Base-by-base conservation (phyloP, 2,113 vertebrate genomes). In the Paradoxurus hermaphroditus region DNA sequence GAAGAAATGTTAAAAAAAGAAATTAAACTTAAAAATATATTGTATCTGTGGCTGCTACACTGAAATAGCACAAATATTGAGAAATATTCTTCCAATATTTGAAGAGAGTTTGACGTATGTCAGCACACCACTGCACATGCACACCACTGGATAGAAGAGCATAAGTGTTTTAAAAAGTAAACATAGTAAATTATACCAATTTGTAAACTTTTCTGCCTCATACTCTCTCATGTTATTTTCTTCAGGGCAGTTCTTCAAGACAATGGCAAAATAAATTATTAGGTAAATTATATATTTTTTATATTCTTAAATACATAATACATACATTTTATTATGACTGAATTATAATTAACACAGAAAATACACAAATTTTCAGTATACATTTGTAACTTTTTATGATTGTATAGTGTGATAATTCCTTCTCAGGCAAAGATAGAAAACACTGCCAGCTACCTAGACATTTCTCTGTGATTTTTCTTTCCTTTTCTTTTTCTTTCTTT, bases 311-410 rank as follows among this genome's bases (percentile, higher is more conserved):
- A 41, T 63, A 51, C 41, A 3, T 41, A 56, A 56, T 87, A 67
- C 25, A 36, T 9, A 49, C 34, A 18, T 36, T 23, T 25, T 41
- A 4, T 51, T 83, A 14, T 68, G 31, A 70, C 62, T 39, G 10
- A 63, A 36, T 79, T 92, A 46, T 81, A 72, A 85, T 86, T 41
- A 95, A 79, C 12, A 82, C 7, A 5, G n/a, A 75, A 89, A 90
- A 73, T 41, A 29, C 14, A 84, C 15, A 49, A 59, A 53, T 81
- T 82, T 1, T 56, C 84, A 56, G 4, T 44, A 29, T 18, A 46
- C 16, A 13, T 44, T 63, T 18, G 31, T 79, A 63, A 90, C 21
- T 29, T 72, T 82, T 70, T 79, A 90, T 49, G 19, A 77, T 51
- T 81, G 41, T 41, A 68, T 68, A 86, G 12, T 53, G 29, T 44